These are phyloP conservation scores for Esox niger DNA, from an alignment of 2,113 vertebrate genomes.

Conservation along the genomic window DNA sequence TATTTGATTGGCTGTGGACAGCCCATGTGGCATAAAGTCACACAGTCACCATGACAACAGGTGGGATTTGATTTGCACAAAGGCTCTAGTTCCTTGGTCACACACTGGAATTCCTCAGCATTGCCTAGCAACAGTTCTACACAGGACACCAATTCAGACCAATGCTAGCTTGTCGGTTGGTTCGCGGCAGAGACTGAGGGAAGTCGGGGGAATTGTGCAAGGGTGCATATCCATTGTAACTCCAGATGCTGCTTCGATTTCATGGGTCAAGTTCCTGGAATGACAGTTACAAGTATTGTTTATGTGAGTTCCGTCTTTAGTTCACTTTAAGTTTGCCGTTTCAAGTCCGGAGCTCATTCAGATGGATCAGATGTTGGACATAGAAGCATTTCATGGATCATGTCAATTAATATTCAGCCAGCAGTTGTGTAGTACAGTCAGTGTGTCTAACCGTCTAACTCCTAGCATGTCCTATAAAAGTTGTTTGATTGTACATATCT, in stretches of 20 bases:
- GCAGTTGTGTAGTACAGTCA: conserved; percentile 65
- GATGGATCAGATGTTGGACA: conserved; percentile 5
- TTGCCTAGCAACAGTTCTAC: conserved; percentile 70
- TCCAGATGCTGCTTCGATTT: conserved; percentile 36
- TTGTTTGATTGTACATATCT: conserved; percentile 73
- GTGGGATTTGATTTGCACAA: conserved; percentile 65
- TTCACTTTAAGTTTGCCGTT: conserved; percentile 31
- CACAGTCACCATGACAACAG: conserved; percentile 41
- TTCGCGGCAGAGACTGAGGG: conserved; percentile 41
- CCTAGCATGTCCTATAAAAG: conserved; percentile 74
- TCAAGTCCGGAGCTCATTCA: background rate
- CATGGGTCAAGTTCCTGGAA: conserved; percentile 27
- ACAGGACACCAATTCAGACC: conserved; percentile 39
- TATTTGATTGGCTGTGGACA: conserved; percentile 48
- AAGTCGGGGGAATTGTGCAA: conserved; percentile 15
- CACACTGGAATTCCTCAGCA: conserved; percentile 64
- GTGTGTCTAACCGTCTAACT: conserved; percentile 70
- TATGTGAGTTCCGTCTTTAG: too few species aligned
- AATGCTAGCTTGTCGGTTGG: conserved; percentile 43
- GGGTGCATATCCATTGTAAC: conserved; percentile 53
- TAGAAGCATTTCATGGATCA: conserved; percentile 43
- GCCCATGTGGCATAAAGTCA: conserved; percentile 26
- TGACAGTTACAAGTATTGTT: conserved; percentile 7
- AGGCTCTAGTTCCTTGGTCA: conserved; percentile 62
- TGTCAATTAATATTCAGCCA: conserved; percentile 68